Percentiles rank a stretch among this genome's conserved stretches.
Conservation (phyloP, 2,888 invertebrate species). For the Cheilosia scutellata region DNA sequence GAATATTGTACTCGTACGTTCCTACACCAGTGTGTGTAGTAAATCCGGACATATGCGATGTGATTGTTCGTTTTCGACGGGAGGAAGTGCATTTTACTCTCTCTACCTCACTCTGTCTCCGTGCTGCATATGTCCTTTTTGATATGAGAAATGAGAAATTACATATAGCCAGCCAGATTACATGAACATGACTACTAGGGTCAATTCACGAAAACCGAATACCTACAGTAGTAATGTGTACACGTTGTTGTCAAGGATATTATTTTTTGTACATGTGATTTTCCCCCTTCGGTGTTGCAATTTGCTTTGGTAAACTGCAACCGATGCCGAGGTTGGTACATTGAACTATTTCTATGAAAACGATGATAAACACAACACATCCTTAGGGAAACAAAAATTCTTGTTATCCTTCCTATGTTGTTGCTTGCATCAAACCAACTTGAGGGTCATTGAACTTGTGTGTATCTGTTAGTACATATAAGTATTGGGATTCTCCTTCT, state of each 20-base stretch:
- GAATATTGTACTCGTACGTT: neutral
- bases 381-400: neutral
- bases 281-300: slow-evolving; percentile 47
- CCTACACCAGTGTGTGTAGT: neutral
- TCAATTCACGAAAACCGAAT: slow-evolving; percentile 28
- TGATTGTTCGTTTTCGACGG: slow-evolving; percentile 40
- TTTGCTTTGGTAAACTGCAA: slow-evolving; percentile 47
- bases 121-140: slow-evolving; percentile 49
- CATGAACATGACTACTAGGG: slow-evolving; percentile 20
- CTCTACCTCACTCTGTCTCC: slow-evolving; percentile 18
- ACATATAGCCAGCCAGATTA: slow-evolving; percentile 21
- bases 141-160: neutral
- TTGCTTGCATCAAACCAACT: slow-evolving; percentile 40
- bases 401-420: slow-evolving; percentile 16
- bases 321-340: slow-evolving; percentile 33
- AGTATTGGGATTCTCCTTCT: slow-evolving; percentile 7
- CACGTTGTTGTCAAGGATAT: slow-evolving; percentile 20
- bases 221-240: slow-evolving; percentile 14
- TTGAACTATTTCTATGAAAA: slow-evolving; percentile 46
- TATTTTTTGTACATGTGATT: slow-evolving; percentile 6
- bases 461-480: slow-evolving; percentile 10
- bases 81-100: slow-evolving; percentile 38
- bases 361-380: slow-evolving; percentile 16
- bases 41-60: slow-evolving; percentile 57
- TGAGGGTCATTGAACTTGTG: slow-evolving; percentile 62